Conservation (phyloP, 2,888 invertebrate species). For the Pandemis corylana region DNA sequence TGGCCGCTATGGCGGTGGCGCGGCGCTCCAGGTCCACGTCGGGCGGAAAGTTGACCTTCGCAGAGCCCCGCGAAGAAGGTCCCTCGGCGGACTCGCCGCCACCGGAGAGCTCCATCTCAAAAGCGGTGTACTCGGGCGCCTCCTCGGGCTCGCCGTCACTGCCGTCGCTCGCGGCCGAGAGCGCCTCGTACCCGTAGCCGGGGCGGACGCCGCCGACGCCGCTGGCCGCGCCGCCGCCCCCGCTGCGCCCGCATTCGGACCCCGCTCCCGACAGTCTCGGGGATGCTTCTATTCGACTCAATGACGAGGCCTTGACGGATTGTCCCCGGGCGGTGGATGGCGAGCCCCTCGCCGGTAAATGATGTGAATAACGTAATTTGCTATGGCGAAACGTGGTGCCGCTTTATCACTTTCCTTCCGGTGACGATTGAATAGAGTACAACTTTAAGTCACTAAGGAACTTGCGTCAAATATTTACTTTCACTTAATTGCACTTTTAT, state of each 20-base stretch:
- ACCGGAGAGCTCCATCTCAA: conserved; percentile 78
- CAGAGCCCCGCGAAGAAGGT: conserved; percentile 80
- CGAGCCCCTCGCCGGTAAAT: conserved; percentile 69
- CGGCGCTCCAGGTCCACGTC: conserved; percentile 81
- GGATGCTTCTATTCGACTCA: conserved; percentile 77
- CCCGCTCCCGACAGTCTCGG: conserved; percentile 73
- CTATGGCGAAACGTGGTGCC: conserved; percentile 82
- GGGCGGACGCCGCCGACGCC: conserved; percentile 76
- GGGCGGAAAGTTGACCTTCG: conserved; percentile 88
- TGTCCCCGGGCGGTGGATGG: conserved; percentile 71
- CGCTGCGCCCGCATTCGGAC: conserved; percentile 60
- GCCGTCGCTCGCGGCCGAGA: conserved; percentile 80
- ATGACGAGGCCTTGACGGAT: conserved; percentile 76
- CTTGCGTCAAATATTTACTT: conserved; percentile 15
- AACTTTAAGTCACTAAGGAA: conserved; percentile 41
- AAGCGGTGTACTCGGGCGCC: conserved; percentile 73
- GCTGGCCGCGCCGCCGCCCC: conserved; percentile 60
- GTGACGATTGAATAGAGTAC: conserved; percentile 44
- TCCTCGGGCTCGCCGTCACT: conserved; percentile 77
- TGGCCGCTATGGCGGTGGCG: conserved; percentile 54
- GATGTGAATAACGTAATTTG: conserved; percentile 79
- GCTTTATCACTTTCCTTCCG: conserved; percentile 54
- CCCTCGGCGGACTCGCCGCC: conserved; percentile 75
- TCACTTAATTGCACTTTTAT: conserved; percentile 27
- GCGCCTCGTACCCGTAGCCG: conserved; percentile 80